Base-by-base conservation (phyloP, 2,113 vertebrate species). In the Clarias gariepinus region DNA sequence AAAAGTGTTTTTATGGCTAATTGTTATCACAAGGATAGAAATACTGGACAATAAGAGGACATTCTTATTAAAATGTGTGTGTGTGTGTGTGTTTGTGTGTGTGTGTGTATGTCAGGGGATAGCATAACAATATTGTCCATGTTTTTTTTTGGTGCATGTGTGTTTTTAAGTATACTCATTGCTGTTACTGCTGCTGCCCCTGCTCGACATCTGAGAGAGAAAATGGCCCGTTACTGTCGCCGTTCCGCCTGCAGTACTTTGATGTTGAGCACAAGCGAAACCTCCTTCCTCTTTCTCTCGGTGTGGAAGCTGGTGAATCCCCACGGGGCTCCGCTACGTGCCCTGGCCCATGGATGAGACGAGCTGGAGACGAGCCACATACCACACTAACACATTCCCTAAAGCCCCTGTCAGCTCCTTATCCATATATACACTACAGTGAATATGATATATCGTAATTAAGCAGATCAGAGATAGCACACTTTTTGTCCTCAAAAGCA, bases 311-410 rank as follows among this genome's bases (percentile, higher is more conserved):
- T 87, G 88, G 84, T 86, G 87, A 84, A 55, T 90, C 88, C 90
- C 89, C n/a, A 30, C 61, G 90, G 88, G 89, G 47, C 81, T 86
- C 25, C 74, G 82, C 89, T 91, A 91, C 90, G 91, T 91, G 91
- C 90, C 61, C 6, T 79, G 68, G 87, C 90, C 90, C 91, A 91
- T 90, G 90, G 89, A 69, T 23, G 82, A 88, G 82, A 85, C 52
- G 21, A 73, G 79, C 61, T 89, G 87, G 88, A 89, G 83, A 79
- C 74, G 60, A 82, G 81, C 86, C 89, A 90, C 84, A 88, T 92
- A 87, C 88, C 83, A 71, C 82, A n/a, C n/a, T 82, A 79, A 73
- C 55, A 30, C 61, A 85, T 81, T 81, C 78, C 85, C 81, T 55
- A 36, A 61, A 68, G 71, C n/a, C 69, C 25, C 84, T 71, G 64